phyloP scores from a whole-genome alignment of 1,140 invertebrate species.

The Lanistes nyassanus region DNA sequence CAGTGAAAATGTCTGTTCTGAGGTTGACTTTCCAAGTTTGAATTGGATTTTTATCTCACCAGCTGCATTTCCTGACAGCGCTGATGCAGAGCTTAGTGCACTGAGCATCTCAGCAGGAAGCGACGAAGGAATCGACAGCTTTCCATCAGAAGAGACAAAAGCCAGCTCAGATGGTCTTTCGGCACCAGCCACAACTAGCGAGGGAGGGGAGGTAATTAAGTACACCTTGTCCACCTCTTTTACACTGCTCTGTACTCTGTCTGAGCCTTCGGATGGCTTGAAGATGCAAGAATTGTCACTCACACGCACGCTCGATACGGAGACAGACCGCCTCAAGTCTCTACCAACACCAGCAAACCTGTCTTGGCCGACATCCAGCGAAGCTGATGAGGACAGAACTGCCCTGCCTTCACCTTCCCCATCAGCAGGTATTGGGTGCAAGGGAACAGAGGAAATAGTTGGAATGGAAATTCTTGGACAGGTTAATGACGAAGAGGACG shows the following conservation, averaged over 20 bases:
- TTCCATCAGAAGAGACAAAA: conserved; percentile 16
- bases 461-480: conserved; percentile 32
- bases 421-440: conserved; percentile 25
- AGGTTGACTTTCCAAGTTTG: conserved; percentile 20
- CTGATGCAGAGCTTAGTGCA: conserved; percentile 12
- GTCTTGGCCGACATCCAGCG: conserved; percentile 12
- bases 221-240: no score
- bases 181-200: no score
- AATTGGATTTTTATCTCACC: conserved; percentile 37
- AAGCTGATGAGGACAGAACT: not conserved
- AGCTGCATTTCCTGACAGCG: conserved; percentile 10
- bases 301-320: conserved; percentile 6
- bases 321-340: conserved; percentile 18
- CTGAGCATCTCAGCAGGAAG: conserved; percentile 18
- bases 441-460: conserved; percentile 34
- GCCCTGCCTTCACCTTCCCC: not conserved
- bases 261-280: not conserved
- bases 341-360: not conserved
- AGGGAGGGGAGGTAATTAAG: no score
- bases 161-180: conserved; percentile 11
- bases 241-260: not conserved
- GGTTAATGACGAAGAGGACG: conserved; percentile 11
- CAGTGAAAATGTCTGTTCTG: conserved; percentile 5
- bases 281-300: conserved; percentile 10
- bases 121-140: conserved; percentile 9